A percentile compares a stretch with the other conserved stretches of the same genome.
These are phyloP conservation scores for Pagrus major DNA, from an alignment of 2,113 vertebrate genomes.

Conservation along the genomic window DNA sequence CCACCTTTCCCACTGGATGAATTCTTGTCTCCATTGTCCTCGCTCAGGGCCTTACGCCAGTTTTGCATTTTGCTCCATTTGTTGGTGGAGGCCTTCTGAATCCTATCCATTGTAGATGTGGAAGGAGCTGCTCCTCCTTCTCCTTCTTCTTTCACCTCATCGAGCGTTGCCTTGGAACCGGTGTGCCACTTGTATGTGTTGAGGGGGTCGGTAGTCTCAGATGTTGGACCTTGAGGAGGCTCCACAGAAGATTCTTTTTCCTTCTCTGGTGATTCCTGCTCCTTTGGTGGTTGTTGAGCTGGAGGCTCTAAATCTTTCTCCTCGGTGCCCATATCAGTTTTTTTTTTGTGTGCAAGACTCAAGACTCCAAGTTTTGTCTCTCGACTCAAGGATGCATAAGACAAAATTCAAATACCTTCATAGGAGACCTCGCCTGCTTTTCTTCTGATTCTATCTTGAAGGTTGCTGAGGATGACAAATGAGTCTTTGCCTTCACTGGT, in stretches of 20 bases:
- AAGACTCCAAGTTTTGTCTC: neutral
- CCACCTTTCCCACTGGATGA: conserved; percentile 4
- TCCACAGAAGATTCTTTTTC: conserved; percentile 63
- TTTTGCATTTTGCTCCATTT: conserved; percentile 86
- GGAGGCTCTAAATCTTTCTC: conserved; percentile 73
- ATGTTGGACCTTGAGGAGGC: conserved; percentile 29
- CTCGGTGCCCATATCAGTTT: conserved; percentile 78
- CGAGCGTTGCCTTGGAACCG: conserved; percentile 59
- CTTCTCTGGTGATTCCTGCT: conserved; percentile 53
- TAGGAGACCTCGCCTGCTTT: neutral
- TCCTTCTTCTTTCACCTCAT: conserved; percentile 58
- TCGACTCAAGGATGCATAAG: conserved; percentile 31
- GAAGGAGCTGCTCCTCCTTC: conserved; percentile 28
- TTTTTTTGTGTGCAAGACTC: neutral
- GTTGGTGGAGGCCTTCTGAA: conserved; percentile 75
- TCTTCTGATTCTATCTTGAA: neutral
- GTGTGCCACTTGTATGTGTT: conserved; percentile 86
- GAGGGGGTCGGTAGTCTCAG: conserved; percentile 70
- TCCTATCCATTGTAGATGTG: conserved; percentile 58
- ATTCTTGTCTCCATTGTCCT: conserved; percentile 74
- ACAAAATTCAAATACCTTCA: neutral
- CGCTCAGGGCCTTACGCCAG: conserved; percentile 88
- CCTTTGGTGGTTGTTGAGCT: conserved; percentile 54
- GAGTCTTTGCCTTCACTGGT: neutral
- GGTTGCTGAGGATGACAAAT: neutral